Conservation (phyloP, 2,797 vertebrate species). For the Austrolebias charrua region DNA sequence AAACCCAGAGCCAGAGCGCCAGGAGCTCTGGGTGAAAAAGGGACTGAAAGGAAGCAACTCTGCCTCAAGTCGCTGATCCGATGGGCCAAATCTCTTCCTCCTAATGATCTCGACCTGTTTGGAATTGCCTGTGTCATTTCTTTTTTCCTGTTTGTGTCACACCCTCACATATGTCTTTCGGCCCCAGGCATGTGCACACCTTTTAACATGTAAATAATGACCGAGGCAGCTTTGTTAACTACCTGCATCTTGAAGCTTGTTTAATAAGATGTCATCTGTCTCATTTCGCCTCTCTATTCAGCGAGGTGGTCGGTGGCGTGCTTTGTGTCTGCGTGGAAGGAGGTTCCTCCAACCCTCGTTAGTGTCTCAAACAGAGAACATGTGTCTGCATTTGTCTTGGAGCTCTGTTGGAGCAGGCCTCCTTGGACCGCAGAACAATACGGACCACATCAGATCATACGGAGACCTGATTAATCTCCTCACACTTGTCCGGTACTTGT, state of each 20-base stretch:
- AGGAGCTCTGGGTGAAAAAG: constrained; percentile 62
- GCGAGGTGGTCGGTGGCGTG: constrained; percentile 30
- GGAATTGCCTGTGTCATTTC: constrained; percentile 12
- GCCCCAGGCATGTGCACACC: constrained; percentile 37
- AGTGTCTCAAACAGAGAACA: constrained; percentile 54
- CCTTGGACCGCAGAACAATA: constrained; percentile 62
- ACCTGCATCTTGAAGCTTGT: constrained; percentile 72
- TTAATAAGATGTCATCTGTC: constrained; percentile 76
- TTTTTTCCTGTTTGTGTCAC: constrained; percentile 34
- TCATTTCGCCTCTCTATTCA: constrained; percentile 57
- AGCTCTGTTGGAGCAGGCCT: constrained; percentile 46
- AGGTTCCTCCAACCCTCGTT: constrained; percentile 72
- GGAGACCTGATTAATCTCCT: constrained; percentile 63
- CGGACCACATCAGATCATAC: constrained; percentile 69
- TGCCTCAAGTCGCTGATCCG: constrained; percentile 46
- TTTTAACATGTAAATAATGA: constrained; percentile 74
- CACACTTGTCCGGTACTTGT: constrained; percentile 50
- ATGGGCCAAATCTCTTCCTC: constrained; percentile 34
- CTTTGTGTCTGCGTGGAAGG: constrained; percentile 58
- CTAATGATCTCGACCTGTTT: constrained; percentile 24
- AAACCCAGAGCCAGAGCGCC: constrained; percentile 48
- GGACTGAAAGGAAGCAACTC: constrained; percentile 50
- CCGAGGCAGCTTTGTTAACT: constrained; percentile 61
- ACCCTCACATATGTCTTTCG: constrained; percentile 51
- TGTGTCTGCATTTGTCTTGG: constrained; percentile 32